Conservation (phyloP, 2,113 vertebrate genomes). For the Microcebus ravelobensis region DNA sequence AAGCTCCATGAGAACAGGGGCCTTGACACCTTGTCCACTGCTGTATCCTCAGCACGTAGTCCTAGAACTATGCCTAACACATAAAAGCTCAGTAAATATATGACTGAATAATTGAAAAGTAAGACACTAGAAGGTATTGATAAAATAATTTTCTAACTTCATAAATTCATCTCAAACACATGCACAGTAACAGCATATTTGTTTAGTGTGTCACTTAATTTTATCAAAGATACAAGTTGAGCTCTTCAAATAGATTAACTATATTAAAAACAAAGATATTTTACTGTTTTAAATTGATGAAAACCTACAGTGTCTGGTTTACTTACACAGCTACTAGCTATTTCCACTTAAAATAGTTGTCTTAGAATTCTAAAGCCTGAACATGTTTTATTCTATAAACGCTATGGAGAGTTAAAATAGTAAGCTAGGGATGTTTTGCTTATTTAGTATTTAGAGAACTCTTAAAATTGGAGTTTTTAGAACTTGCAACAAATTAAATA, state of each 20-base stretch:
- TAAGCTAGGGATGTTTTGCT: background rate
- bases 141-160: background rate
- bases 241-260: background rate
- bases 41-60: background rate
- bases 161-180: slow-evolving; percentile 32
- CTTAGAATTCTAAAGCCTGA: background rate
- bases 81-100: background rate
- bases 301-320: background rate
- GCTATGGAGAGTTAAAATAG: background rate
- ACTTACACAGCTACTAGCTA: background rate
- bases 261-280: background rate
- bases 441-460: slow-evolving; percentile 27
- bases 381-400: background rate
- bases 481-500: background rate
- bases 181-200: background rate
- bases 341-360: slow-evolving; percentile 28
- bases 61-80: background rate
- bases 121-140: background rate
- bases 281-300: background rate
- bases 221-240: background rate
- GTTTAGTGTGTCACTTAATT: background rate
- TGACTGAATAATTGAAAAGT: background rate
- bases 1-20: background rate
- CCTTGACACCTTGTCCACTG: background rate
- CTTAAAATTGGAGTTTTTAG: slow-evolving; percentile 20